Conservation (phyloP, 1,140 invertebrate genomes). For the Aphidius ervi region DNA sequence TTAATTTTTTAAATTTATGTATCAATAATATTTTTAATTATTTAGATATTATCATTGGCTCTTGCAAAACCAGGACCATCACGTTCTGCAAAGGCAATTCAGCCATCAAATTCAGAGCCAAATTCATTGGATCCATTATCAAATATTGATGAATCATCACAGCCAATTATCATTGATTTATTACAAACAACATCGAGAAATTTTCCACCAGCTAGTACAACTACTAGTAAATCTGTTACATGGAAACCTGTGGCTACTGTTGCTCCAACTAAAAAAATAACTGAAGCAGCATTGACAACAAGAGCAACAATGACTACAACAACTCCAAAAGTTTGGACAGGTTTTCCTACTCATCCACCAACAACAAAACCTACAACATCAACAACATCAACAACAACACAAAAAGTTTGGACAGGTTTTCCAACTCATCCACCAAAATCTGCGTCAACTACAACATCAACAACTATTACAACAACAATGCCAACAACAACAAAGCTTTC, state of each 20-base stretch:
- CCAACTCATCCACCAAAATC: slow-evolving; percentile 12
- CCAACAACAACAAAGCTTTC: slow-evolving; percentile 24
- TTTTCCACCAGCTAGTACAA: slow-evolving; percentile 6
- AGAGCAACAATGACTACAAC: slow-evolving; percentile 41
- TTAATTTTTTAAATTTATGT: background rate
- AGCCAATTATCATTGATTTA: slow-evolving; percentile 39
- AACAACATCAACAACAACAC: slow-evolving; percentile 15
- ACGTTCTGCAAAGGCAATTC: slow-evolving; percentile 45
- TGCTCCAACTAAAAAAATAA: slow-evolving; percentile 10
- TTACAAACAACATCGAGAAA: slow-evolving; percentile 21
- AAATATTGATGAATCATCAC: slow-evolving; percentile 19
- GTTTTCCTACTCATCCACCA: slow-evolving; percentile 20
- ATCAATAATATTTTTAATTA: slow-evolving; percentile 13
- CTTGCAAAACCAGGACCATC: slow-evolving; percentile 39
- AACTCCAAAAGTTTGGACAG: slow-evolving; percentile 19
- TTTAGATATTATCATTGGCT: slow-evolving; percentile 45
- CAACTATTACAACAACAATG: slow-evolving; percentile 12
- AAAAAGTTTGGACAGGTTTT: slow-evolving; percentile 3
- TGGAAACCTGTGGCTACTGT: slow-evolving; percentile 23
- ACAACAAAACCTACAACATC: slow-evolving; percentile 18
- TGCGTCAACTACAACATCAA: slow-evolving; percentile 9
- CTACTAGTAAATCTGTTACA: slow-evolving; percentile 22
- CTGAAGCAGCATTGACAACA: slow-evolving; percentile 33
- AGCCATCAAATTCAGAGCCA: slow-evolving; percentile 26
- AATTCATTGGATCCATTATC: slow-evolving; percentile 29